These are phyloP conservation scores for Pterostichus madidus DNA, from an alignment of 2,888 invertebrate genomes.

Conservation along the genomic window DNA sequence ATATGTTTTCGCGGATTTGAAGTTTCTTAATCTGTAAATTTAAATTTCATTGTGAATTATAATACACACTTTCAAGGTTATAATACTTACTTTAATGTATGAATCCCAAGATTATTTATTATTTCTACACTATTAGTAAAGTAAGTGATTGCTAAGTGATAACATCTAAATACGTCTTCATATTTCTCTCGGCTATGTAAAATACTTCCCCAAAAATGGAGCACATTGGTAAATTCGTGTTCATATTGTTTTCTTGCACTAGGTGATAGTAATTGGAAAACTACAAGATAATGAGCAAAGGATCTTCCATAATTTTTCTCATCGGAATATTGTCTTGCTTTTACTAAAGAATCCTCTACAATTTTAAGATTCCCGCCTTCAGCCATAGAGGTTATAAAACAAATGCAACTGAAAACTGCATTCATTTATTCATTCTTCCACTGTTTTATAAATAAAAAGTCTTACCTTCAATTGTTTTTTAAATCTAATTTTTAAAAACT, in stretches of 20 bases:
- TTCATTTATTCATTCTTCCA: background rate
- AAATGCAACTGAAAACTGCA: background rate
- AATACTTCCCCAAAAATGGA: conserved; percentile 71
- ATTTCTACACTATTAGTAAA: conserved; percentile 78
- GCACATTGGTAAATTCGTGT: conserved; percentile 70
- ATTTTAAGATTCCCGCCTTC: conserved; percentile 67
- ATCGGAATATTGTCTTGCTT: conserved; percentile 71
- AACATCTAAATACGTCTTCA: conserved; percentile 75
- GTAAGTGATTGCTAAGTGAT: conserved; percentile 76
- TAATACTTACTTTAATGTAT: conserved; percentile 77
- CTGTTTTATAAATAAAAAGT: background rate
- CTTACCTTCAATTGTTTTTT: background rate
- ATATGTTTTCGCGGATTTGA: conserved; percentile 72
- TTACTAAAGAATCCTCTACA: conserved; percentile 70
- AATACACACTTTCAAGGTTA: conserved; percentile 26
- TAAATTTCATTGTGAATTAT: conserved; percentile 15
- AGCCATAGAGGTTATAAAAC: conserved; percentile 49
- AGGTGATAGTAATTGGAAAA: conserved; percentile 71
- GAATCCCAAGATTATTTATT: conserved; percentile 78
- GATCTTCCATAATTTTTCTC: conserved; percentile 72
- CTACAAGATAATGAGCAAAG: conserved; percentile 73
- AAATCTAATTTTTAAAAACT: background rate
- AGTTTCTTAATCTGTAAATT: conserved; percentile 72
- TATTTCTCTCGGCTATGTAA: conserved; percentile 73
- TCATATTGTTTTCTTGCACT: conserved; percentile 70